phyloP scores from a whole-genome alignment of 2,888 invertebrate genomes.

The Phyllotreta striolata region DNA sequence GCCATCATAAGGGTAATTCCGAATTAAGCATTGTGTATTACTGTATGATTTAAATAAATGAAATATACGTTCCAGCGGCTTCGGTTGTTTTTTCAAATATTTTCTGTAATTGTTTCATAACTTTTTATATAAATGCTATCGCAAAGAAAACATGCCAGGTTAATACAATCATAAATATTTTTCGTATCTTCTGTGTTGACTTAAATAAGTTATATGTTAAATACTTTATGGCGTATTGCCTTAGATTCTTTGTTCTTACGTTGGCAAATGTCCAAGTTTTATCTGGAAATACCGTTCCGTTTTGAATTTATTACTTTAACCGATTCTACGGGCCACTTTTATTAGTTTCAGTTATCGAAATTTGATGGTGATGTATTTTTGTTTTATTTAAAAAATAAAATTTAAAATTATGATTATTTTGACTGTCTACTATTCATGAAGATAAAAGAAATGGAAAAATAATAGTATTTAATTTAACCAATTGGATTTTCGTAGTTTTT shows the following conservation, averaged over 20 bases:
- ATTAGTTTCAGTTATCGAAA: conserved; percentile 6
- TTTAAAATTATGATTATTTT: too few relatives aligned
- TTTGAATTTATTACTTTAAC: conserved; percentile 33
- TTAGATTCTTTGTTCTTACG: conserved; percentile 36
- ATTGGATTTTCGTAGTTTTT: too few relatives aligned
- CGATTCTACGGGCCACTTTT: conserved; percentile 33
- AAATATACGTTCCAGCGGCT: too few relatives aligned
- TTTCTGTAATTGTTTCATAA: background rate
- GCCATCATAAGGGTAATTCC: conserved; percentile 2
- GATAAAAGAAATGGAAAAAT: too few relatives aligned
- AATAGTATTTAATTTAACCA: too few relatives aligned
- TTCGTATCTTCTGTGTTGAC: conserved; percentile 34
- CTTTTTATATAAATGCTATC: conserved; percentile 24
- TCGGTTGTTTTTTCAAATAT: too few relatives aligned
- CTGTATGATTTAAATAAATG: too few relatives aligned
- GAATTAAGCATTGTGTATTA: background rate
- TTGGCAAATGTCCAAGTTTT: conserved; percentile 38
- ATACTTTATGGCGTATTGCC: conserved; percentile 36
- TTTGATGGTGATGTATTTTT: too few relatives aligned
- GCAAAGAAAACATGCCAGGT: conserved; percentile 23
- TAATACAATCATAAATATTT: conserved; percentile 31
- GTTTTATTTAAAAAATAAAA: too few relatives aligned
- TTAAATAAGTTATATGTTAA: conserved; percentile 36
- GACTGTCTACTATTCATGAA: too few relatives aligned
- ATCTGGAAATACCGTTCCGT: conserved; percentile 36